These are phyloP conservation scores for Drosophila albomicans DNA, from an alignment of 1,140 invertebrate species.

Conservation along the genomic window DNA sequence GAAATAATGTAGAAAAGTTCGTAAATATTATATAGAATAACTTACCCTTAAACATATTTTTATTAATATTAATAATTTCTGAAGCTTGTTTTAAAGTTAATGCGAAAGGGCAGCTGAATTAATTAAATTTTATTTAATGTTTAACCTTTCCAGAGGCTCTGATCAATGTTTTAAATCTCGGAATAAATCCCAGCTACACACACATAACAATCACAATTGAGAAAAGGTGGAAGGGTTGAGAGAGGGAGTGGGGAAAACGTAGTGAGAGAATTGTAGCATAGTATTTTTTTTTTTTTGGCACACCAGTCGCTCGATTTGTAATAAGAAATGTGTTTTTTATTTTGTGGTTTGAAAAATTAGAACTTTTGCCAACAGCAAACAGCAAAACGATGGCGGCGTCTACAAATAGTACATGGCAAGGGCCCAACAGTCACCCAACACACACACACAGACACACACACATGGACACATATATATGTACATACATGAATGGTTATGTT, in stretches of 20 bases:
- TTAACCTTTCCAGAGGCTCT: no score
- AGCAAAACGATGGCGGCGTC: slow-evolving; percentile 56
- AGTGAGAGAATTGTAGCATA: slow-evolving; percentile 46
- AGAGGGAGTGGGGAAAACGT: background rate
- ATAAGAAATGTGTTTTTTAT: slow-evolving; percentile 74
- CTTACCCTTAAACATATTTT: no score
- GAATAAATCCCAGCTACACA: no score
- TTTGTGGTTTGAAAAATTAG: slow-evolving; percentile 78
- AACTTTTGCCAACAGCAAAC: slow-evolving; percentile 72
- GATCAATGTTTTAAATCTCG: no score
- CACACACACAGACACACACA: slow-evolving; percentile 4
- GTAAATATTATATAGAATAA: no score
- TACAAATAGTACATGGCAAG: slow-evolving; percentile 51
- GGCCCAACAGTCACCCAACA: slow-evolving; percentile 48
- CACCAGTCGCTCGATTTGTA: slow-evolving; percentile 69
- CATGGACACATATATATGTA: slow-evolving; percentile 6
- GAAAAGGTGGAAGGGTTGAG: background rate
- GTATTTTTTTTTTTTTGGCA: slow-evolving; percentile 57
- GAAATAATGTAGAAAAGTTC: background rate
- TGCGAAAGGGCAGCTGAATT: no score
- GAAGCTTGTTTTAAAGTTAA: no score
- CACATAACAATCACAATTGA: no score
- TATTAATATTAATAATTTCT: no score
- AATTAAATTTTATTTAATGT: no score
- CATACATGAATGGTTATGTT: slow-evolving; percentile 49